Evolutionary conservation across 2,113 vertebrate species (phyloP).

Genomic region (Equus przewalskii): DNA sequence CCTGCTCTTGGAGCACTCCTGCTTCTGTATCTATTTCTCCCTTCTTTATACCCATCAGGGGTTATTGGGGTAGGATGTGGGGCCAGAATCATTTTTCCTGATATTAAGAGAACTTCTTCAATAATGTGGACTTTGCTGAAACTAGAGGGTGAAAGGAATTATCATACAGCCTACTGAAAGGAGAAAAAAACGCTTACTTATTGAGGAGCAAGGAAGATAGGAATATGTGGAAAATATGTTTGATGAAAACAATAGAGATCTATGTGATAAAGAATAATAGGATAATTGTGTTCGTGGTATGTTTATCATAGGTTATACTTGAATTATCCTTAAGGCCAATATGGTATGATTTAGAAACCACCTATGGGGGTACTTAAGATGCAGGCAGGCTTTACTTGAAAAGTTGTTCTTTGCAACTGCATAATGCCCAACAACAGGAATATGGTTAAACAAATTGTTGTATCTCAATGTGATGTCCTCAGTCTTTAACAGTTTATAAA

Average conservation of each 20-base stretch:
- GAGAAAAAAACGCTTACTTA: neutral
- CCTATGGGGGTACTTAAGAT: neutral
- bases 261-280: neutral
- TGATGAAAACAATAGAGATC: neutral
- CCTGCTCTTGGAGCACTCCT: neutral
- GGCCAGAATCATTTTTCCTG: neutral
- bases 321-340: constrained; percentile 22
- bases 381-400: neutral
- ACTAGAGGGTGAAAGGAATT: neutral
- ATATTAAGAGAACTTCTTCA: neutral
- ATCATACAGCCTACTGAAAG: neutral
- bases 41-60: rapidly evolving
- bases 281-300: neutral
- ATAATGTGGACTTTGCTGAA: neutral
- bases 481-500: neutral
- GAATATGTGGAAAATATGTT: neutral
- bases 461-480: neutral
- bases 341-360: neutral
- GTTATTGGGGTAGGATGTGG: neutral
- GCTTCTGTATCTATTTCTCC: neutral
- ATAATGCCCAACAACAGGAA: neutral
- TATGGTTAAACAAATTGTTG: neutral
- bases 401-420: neutral
- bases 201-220: neutral
- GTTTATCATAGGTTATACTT: neutral